Evolutionary conservation across 2,888 invertebrate species (phyloP), one percentile per base, ranked within the genome.

Genomic region (Leuctra nigra): DNA sequence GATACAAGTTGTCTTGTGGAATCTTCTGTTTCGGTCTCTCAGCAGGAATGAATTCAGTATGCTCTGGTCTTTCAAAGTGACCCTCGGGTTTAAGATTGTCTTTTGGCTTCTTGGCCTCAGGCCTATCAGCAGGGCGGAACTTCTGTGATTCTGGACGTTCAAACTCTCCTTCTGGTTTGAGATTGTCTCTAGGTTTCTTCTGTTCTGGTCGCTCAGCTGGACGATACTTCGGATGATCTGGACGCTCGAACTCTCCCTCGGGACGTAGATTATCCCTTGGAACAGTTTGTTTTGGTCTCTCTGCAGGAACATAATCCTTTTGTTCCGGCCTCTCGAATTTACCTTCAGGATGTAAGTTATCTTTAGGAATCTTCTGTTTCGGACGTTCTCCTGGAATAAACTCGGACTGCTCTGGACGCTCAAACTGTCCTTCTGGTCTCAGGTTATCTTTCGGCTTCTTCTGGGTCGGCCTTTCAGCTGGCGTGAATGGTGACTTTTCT

Each of bases 41-140:
- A 2, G 62, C 64, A 18, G 50, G 50, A 4, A 11, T 22, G 35
- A 35, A 33, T 46, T 56, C 57, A 48, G 55, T n/a, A 64, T 71
- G 63, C 55, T 73, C 72, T 0, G 77, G 76, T 29, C 60, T 41
- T 39, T 63, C 63, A 62, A 69, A 68, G 23, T 68, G 68, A 13
- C 68, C 68, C 58, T 68, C 68, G 20, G 66, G 64, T 57, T 62
- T 67, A 4, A 69, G 62, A 67, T 86, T 82, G 67, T 87, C 86
- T 68, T 83, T 80, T 61, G 78, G 82, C 65, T 69, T 77, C 1
- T 81, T 76, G 1, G 82, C 70, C 54, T 81, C 78, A 1, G 78
- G 76, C 55, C 83, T 73, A 66, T 86, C 85, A 7, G 80, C 82
- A 55, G 73, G 73, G 20, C 76, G 75, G 6, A 76, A 74, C 22